Percentiles rank a stretch among this genome's conserved stretches.
These are phyloP conservation scores for Sylvicola fuscatus DNA, from an alignment of 2,888 invertebrate species.

Conservation along the genomic window DNA sequence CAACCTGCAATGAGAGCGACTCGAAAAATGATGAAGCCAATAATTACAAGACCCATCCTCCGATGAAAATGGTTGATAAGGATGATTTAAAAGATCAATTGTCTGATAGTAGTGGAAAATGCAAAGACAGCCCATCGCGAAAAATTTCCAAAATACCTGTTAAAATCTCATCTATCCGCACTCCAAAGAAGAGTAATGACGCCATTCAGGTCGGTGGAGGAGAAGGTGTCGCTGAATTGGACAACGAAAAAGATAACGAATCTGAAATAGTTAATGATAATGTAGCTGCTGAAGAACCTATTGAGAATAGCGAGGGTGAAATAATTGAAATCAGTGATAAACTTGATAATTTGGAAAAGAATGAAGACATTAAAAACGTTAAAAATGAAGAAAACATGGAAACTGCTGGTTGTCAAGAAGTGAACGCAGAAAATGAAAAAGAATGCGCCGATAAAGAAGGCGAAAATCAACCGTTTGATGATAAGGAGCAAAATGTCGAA, in stretches of 20 bases:
- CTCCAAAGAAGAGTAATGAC: slow-evolving; percentile 25
- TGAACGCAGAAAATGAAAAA: slow-evolving; percentile 1
- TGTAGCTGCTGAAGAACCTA: slow-evolving; percentile 8
- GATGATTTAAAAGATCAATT: slow-evolving; percentile 1
- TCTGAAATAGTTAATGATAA: slow-evolving; percentile 20
- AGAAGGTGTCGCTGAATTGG: neutral
- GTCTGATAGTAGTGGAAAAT: slow-evolving; percentile 4
- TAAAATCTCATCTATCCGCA: slow-evolving; percentile 21
- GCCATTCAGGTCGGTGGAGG: neutral
- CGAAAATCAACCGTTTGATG: neutral
- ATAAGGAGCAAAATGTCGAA: no score
- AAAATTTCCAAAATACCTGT: slow-evolving; percentile 23
- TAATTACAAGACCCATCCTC: slow-evolving; percentile 23
- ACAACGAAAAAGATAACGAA: slow-evolving; percentile 18
- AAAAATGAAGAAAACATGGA: neutral
- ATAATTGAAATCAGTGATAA: neutral
- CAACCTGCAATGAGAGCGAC: slow-evolving; percentile 8
- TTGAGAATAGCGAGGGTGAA: neutral
- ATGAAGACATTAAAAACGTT: neutral
- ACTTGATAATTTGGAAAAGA: neutral
- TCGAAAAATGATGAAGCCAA: slow-evolving; percentile 6
- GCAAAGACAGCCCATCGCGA: slow-evolving; percentile 20
- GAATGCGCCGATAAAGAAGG: neutral
- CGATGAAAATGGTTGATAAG: slow-evolving; percentile 10
- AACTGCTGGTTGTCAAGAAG: neutral